A percentile compares a stretch with the other conserved stretches of the same genome.
phyloP scores from a whole-genome alignment of 2,888 invertebrate genomes.

The Ariolimax columbianus region DNA sequence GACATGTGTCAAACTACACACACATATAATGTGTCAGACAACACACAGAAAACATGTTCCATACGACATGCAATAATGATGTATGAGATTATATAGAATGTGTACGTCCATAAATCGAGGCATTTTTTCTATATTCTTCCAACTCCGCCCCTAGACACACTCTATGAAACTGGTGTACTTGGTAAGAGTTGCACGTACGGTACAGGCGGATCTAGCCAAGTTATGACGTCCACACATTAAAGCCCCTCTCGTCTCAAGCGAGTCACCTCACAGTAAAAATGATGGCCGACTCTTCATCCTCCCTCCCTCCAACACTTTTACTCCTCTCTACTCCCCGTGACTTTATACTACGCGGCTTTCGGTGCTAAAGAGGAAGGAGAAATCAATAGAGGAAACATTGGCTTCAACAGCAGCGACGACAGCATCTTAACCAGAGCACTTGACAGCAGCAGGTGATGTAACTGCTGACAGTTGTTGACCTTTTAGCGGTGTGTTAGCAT shows the following conservation, averaged over 20 bases:
- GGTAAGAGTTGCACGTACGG: background rate
- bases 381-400: conserved; percentile 9
- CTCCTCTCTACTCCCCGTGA: background rate
- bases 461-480: conserved; percentile 23
- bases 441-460: conserved; percentile 9
- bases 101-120: too few species aligned
- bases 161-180: background rate
- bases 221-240: background rate
- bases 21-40: too few species aligned
- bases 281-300: background rate
- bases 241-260: background rate
- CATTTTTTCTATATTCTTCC: background rate
- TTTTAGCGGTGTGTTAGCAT: background rate
- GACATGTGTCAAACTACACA: too few species aligned
- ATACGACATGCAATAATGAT: too few species aligned
- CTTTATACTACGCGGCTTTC: background rate
- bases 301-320: background rate
- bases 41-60: too few species aligned
- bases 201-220: background rate
- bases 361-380: background rate
- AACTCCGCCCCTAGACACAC: background rate
- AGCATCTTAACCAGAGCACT: background rate
- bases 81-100: too few species aligned
- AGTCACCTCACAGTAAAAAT: background rate
- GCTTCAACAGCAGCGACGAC: background rate